Evolutionary conservation across 1,140 invertebrate genomes (phyloP), one percentile per base, ranked within the genome.

Genomic region (Anoplophora glabripennis): DNA sequence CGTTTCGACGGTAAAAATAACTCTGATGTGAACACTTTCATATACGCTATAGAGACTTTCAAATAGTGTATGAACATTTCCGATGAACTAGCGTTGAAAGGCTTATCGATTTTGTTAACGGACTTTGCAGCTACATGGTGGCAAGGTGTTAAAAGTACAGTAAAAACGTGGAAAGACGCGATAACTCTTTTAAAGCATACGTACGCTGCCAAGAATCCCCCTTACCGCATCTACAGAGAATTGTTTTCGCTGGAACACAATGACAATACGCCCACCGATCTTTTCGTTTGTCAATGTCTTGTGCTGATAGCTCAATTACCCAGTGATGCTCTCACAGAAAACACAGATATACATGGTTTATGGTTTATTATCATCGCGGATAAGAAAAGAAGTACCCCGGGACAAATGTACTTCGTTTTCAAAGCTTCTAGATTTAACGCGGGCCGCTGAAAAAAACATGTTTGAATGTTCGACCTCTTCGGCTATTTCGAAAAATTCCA

Each of bases 91-190:
- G 75, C 75, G 3, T 48, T 78, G 2, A 72, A 72, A 57, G 74
- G 77, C 1, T 18, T 78, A 4, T 70, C 76, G 2, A 64, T 78
- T 54, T 65, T 78, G 4, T 66, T 78, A 34, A 68, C 54, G 11
- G 74, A 69, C n/a, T 47, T 72, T 4, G 77, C 77, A 5, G 75
- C 74, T 1, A 76, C 72, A 2, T 78, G 77, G 76, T 78, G 75
- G 75, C 74, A 76, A 47, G 76, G 75, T 48, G 70, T 78, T 1
- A 74, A 76, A 14, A 8, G 34, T 7, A 35, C 18, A 21, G 37
- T 58, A 1, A 59, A 11, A 3, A 49, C 40, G 1, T 69, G 61
- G 63, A 11, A 48, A 0, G 61, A 66, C 3, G 62, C 61, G 14
- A 4, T 46, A 11, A 18, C n/a, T 17, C 17, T 46, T 12, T 14